Conservation (phyloP, 23 tunicate species). For the Trididemnum nubilum region DNA sequence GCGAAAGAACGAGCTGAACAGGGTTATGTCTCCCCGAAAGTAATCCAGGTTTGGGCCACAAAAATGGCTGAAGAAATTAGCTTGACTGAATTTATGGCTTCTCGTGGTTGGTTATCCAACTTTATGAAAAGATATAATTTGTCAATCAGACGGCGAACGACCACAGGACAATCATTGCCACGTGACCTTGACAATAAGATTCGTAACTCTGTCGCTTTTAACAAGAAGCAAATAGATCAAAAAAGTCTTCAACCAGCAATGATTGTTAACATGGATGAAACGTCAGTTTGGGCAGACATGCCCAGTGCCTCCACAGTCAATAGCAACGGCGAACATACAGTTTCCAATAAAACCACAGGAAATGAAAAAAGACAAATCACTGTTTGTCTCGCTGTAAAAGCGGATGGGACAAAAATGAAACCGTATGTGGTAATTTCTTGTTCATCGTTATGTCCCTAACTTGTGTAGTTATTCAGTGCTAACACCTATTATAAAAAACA, state of each 20-base stretch:
- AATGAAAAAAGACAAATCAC: slow-evolving; percentile 26
- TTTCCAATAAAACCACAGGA: slow-evolving; percentile 36
- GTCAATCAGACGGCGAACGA: no score
- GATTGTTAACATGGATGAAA: no score
- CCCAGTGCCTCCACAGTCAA: slow-evolving; percentile 40
- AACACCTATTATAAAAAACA: no score
- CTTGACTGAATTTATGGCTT: slow-evolving; percentile 46
- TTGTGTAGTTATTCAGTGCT: no score
- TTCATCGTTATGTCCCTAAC: no score
- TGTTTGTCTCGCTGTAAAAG: no score
- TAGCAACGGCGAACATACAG: slow-evolving; percentile 24
- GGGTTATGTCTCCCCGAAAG: slow-evolving; percentile 56
- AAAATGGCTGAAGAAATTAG: no score
- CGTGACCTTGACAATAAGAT: slow-evolving; percentile 22
- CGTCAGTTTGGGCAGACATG: slow-evolving; percentile 51
- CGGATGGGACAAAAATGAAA: no score
- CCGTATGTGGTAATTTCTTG: no score
- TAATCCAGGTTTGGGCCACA: slow-evolving; percentile 53
- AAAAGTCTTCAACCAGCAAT: slow-evolving; percentile 10
- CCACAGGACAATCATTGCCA: background rate
- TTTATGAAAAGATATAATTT: no score
- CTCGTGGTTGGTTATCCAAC: slow-evolving; percentile 49
- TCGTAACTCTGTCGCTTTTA: no score
- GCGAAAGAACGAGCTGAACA: slow-evolving; percentile 47
- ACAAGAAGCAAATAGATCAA: slow-evolving; percentile 26